A percentile compares a stretch with the other conserved stretches of the same genome.
Conservation (phyloP, 2,113 vertebrate species). For the Tapirus terrestris region DNA sequence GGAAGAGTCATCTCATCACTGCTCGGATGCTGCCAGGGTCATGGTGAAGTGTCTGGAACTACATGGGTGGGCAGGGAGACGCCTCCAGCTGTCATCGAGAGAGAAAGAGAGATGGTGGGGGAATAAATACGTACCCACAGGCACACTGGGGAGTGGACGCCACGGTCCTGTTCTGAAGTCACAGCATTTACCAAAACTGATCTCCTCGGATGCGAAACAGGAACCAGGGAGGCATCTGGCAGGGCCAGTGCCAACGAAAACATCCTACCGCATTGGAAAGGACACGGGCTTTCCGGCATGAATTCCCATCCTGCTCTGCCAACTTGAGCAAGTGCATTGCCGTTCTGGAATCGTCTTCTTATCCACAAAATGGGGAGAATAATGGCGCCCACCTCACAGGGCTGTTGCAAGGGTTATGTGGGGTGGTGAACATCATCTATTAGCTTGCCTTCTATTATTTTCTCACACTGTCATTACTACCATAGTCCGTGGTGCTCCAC, state of each 20-base stretch:
- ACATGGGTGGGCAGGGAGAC: background rate
- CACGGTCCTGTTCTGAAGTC: background rate
- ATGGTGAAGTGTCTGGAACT: background rate
- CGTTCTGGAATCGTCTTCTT: background rate
- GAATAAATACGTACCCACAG: background rate
- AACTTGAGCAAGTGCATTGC: background rate
- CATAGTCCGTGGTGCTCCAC: fast-evolving
- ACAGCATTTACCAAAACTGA: background rate
- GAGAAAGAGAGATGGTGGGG: background rate
- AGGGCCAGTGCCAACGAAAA: background rate
- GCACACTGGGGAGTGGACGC: fast-evolving
- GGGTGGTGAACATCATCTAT: fast-evolving
- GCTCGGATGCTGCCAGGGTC: background rate
- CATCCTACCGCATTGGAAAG: fast-evolving
- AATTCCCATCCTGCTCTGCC: background rate
- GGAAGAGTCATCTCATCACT: background rate
- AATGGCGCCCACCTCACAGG: fast-evolving
- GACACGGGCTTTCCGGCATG: fast-evolving
- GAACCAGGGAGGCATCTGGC: background rate
- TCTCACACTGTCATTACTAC: background rate
- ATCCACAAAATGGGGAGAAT: background rate
- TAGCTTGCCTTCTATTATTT: background rate
- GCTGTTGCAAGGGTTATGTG: background rate
- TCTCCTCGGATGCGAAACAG: background rate
- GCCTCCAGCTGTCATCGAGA: background rate